Base-by-base conservation (phyloP, 1,140 invertebrate genomes). In the Lordiphosa stackelbergi region DNA sequence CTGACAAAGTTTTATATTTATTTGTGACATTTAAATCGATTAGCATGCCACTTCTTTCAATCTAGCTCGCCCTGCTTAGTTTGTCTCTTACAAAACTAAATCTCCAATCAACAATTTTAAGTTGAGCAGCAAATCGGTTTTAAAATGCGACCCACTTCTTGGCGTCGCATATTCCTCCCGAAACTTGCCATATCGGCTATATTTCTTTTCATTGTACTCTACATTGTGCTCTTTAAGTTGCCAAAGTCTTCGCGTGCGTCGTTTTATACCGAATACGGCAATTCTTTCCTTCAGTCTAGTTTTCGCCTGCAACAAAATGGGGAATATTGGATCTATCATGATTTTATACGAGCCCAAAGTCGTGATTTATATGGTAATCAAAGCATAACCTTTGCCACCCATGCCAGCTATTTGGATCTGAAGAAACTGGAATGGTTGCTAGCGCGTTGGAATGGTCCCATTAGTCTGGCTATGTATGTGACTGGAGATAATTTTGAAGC, bases 281-380 rank as follows among this genome's bases (percentile, higher is more conserved):
- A 31, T 8, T 34, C 7, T 4, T 7, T 12, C 3, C 4, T 11
- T 1, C 7, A 6, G 1, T 5, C 41, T 53, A 1, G 7, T 3
- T 53, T 71, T 40, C 37, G 16, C 3, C 11, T 63, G n/a, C 36
- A 64, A 22, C 69, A 72, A 34, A 69, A 64, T 56, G 65, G 69
- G 9, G 38, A 69, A 4, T 69, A 65, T 13, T 72, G 69, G 69
- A 65, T 72, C 13, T 37, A 35, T 11, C 37, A 65, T 34, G 13
- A 65, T 4, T 69, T 60, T 16, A 56, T 72, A n/a, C 12, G 8
- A 1, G 48, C 65, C 3, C 0, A 10, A 0, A 36, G 3, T 6
- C 5, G 8, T 1, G 6, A 11, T 0, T 1, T 40, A 5, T 16
- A 12, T 1, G 37, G 40, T 1, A 69, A 64, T 19, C 31, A 34